A percentile compares a stretch with the other conserved stretches of the same genome.
Conservation (phyloP, 1,140 invertebrate genomes). For the Euura saliciscinereae region DNA sequence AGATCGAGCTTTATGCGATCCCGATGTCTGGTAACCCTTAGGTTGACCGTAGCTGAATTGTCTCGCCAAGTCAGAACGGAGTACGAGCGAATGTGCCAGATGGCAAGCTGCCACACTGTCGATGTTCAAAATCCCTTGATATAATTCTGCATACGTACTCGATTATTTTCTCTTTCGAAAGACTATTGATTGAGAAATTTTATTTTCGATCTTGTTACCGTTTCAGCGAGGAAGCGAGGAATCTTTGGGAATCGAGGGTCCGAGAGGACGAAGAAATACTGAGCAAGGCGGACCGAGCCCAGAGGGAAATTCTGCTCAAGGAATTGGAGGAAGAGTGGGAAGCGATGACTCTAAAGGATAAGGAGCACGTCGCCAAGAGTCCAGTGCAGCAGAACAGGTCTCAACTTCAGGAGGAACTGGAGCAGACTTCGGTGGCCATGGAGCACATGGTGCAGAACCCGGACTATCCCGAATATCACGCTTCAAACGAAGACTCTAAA, state of each 20-base stretch:
- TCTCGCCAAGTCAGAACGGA: too few species aligned
- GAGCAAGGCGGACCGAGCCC: conserved; percentile 23
- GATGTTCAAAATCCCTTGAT: too few species aligned
- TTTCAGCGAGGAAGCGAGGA: conserved; percentile 48
- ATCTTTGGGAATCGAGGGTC: conserved; percentile 46
- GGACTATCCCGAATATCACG: background rate
- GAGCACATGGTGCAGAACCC: background rate
- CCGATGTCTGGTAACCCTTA: too few species aligned
- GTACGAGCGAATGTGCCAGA: too few species aligned
- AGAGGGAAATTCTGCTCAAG: conserved; percentile 39
- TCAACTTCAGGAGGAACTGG: background rate
- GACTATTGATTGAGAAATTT: too few species aligned
- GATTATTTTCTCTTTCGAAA: too few species aligned
- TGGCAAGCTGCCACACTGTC: too few species aligned
- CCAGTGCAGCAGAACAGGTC: background rate
- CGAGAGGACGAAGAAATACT: conserved; percentile 38
- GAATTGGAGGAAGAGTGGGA: conserved; percentile 49
- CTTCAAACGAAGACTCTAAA: background rate
- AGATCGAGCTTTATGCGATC: too few species aligned
- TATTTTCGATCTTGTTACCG: too few species aligned
- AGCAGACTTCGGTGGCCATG: background rate
- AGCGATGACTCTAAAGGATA: conserved; percentile 42
- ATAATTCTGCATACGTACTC: too few species aligned
- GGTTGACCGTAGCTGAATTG: too few species aligned
- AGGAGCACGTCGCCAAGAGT: conserved; percentile 34